Evolutionary conservation across 2,113 vertebrate species (phyloP), one percentile per base, ranked within the genome.

Genomic region (Toxotes chatareus): DNA sequence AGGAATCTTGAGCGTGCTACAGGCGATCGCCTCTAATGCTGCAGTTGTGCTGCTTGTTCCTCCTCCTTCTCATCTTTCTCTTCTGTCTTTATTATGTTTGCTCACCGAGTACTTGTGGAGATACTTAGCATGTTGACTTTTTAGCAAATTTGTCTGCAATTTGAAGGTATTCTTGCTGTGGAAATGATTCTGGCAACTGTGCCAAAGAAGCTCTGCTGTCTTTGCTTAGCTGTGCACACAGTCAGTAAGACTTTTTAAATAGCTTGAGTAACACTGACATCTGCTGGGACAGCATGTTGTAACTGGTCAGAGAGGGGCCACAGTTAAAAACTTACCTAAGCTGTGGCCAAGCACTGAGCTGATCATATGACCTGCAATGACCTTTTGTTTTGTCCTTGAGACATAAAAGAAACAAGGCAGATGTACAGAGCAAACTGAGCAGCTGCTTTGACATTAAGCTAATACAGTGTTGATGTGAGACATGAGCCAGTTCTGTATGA

Each of bases 221-320:
- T 70, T 65, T 49, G 17, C 46, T 83, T 55, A 71, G 80, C 60
- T 68, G 60, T 12, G 63, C 42, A 34, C 55, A 5, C 62, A 65
- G 49, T 53, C 47, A 16, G 73, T 2, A 40, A 44, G 69, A 57
- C 65, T 36, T 80, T 80, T 82, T 73, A 73, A 86, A 91, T 90
- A 86, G 86, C 85, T 91, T 91, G 93, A 89, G 89, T 94, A 92
- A 94, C 89, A 95, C 92, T 95, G 95, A 95, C 95, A 95, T 94
- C 95, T 95, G 90, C 94, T 95, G 95, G 94, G 89, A 94, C 64
- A 68, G 66, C 56, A 42, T 67, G 31, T 73, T 69, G 36, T 72
- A 71, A 53, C 79, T 74, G 62, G 60, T 47, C 42, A 80, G 61
- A 76, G 53, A 27, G 31, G 61, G 49, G 7, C 63, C 56, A 16